These are phyloP conservation scores for Drosophila pseudotakahashii DNA, from an alignment of 2,888 invertebrate genomes.

Conservation along the genomic window DNA sequence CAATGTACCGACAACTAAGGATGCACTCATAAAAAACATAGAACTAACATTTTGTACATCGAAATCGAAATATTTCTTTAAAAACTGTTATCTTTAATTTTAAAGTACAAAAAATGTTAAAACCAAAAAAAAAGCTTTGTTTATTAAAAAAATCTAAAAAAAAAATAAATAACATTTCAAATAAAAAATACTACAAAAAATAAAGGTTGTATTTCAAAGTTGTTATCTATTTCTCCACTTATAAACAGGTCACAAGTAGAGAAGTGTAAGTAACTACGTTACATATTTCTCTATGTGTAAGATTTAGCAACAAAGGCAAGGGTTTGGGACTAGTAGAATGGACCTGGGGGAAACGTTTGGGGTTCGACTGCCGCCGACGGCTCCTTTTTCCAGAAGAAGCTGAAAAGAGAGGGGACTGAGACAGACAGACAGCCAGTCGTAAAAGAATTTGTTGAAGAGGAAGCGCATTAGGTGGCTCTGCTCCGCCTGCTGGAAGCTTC, in stretches of 20 bases:
- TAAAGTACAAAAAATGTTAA: no score
- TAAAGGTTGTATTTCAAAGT: no score
- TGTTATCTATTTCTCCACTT: no score
- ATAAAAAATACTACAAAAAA: no score
- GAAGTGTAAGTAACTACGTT: no score
- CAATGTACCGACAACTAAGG: constrained; percentile 72
- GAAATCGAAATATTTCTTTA: no score
- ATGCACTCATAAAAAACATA: constrained; percentile 4
- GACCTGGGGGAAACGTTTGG: constrained; percentile 36
- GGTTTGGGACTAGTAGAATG: constrained; percentile 23
- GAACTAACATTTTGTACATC: background rate
- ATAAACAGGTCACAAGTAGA: no score
- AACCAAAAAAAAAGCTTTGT: no score
- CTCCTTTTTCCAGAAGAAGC: constrained; percentile 58
- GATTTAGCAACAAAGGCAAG: constrained; percentile 22
- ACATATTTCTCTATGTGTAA: constrained; percentile 4
- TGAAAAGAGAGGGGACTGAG: constrained; percentile 5
- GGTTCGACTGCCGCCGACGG: constrained; percentile 58
- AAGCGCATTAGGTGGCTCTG: constrained; percentile 73
- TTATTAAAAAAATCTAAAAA: no score
- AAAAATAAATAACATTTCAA: no score
- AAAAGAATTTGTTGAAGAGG: constrained; percentile 73
- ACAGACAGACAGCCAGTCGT: constrained; percentile 53
- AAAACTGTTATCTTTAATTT: no score
- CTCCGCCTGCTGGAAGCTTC: constrained; percentile 35